Conservation (phyloP, 2,888 invertebrate species). For the Drosophila kuntzei region DNA sequence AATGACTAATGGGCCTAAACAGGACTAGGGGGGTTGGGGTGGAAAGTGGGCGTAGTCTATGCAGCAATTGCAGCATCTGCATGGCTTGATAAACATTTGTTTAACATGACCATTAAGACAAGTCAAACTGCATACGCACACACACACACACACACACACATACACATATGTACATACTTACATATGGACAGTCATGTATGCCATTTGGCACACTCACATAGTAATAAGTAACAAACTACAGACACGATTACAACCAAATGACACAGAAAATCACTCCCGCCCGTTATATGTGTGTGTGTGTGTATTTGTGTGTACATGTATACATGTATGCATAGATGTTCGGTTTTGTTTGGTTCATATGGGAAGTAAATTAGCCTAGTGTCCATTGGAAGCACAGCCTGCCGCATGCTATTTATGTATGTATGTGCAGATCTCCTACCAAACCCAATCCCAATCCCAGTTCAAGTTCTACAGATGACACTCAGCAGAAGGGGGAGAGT, state of each 20-base stretch:
- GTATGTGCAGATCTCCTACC: constrained; percentile 23
- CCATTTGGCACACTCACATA: constrained; percentile 59
- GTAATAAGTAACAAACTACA: constrained; percentile 83
- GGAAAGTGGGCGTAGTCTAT: constrained; percentile 31
- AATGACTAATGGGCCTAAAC: constrained; percentile 70
- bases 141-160: constrained; percentile 31
- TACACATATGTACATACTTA: constrained; percentile 24
- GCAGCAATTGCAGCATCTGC: constrained; percentile 62
- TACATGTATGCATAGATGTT: constrained; percentile 37
- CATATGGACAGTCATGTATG: constrained; percentile 23
- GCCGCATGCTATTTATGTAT: constrained; percentile 61
- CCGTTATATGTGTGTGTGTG: constrained; percentile 44
- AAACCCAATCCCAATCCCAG: neutral
- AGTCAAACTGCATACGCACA: constrained; percentile 72
- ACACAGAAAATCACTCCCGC: constrained; percentile 80
- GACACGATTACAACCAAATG: constrained; percentile 83
- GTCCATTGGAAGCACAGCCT: constrained; percentile 50
- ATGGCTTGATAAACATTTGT: constrained; percentile 83
- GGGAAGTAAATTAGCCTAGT: constrained; percentile 77
- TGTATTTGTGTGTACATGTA: constrained; percentile 6
- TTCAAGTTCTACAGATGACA: constrained; percentile 1
- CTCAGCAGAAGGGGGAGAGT: neutral
- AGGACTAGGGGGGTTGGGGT: constrained; percentile 14
- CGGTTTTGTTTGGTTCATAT: constrained; percentile 65
- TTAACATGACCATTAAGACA: constrained; percentile 83